phyloP scores from a whole-genome alignment of 2,113 vertebrate species.

The Zosterops japonicus region DNA sequence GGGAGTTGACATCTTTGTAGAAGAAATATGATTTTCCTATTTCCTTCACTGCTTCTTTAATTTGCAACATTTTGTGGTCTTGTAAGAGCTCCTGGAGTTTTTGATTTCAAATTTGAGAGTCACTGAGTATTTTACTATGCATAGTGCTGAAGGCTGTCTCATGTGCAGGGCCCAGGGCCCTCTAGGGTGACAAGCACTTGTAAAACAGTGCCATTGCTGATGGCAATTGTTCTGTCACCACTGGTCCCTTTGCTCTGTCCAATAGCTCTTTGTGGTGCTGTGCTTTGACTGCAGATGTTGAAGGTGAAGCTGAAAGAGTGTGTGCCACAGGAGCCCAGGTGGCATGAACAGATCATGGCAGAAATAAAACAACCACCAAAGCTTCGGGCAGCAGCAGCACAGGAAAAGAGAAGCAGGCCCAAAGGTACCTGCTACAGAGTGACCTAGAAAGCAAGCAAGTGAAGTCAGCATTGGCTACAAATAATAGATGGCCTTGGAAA shows the following conservation, averaged over 20 bases:
- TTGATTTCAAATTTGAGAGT: not conserved
- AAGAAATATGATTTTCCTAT: not conserved
- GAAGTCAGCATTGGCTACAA: not conserved
- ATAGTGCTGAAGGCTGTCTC: not conserved
- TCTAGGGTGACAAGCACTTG: not conserved
- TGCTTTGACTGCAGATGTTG: constrained; percentile 25
- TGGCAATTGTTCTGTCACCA: not conserved
- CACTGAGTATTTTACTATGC: not conserved
- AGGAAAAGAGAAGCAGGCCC: not conserved
- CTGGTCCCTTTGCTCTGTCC: not conserved
- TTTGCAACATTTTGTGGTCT: not conserved
- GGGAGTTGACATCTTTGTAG: not conserved
- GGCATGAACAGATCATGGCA: constrained; percentile 25
- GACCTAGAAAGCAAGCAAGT: not conserved
- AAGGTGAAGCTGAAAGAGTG: not conserved
- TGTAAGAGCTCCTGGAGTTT: not conserved
- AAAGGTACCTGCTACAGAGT: constrained; percentile 7
- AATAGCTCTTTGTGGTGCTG: not conserved
- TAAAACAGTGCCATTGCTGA: not conserved
- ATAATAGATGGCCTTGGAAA: not conserved
- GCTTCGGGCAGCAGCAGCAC: not conserved
- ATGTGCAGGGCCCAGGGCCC: not conserved
- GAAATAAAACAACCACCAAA: not conserved
- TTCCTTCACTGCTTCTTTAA: not conserved
- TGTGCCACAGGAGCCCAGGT: not conserved